Conservation (phyloP, 2,888 invertebrate genomes). For the Tetrapedia diversipes region DNA sequence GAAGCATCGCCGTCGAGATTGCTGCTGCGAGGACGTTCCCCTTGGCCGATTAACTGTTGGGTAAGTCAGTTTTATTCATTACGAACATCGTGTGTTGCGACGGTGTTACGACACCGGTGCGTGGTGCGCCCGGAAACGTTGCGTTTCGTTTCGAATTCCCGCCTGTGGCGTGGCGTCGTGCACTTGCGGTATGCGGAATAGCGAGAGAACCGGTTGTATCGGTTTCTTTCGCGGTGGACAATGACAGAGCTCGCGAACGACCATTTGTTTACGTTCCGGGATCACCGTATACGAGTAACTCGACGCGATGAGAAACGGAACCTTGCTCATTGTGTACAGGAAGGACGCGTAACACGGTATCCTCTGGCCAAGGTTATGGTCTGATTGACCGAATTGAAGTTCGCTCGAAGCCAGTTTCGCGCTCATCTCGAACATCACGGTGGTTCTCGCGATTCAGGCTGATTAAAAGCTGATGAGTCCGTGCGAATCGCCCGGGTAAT, state of each 20-base stretch:
- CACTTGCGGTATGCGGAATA: no score
- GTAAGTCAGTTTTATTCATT: slow-evolving; percentile 32
- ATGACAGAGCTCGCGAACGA: no score
- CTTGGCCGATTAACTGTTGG: slow-evolving; percentile 36
- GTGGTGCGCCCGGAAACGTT: no score
- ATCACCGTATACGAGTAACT: not conserved
- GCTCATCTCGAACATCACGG: not conserved
- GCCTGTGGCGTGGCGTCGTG: not conserved
- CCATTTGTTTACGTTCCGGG: slow-evolving; percentile 4
- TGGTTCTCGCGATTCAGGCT: not conserved
- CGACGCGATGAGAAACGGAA: not conserved
- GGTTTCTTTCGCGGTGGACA: no score
- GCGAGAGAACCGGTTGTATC: no score
- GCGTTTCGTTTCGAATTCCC: not conserved
- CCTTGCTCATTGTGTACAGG: not conserved
- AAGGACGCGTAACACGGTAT: not conserved
- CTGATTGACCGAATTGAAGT: slow-evolving; percentile 10
- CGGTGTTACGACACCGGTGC: not conserved
- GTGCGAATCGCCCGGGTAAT: not conserved
- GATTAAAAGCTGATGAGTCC: slow-evolving; percentile 1
- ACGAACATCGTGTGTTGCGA: not conserved
- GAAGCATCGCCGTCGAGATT: slow-evolving; percentile 30
- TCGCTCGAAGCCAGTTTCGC: slow-evolving; percentile 17
- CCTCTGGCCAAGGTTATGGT: slow-evolving; percentile 21
- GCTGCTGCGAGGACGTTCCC: slow-evolving; percentile 50